Evolutionary conservation across 2,113 vertebrate genomes (phyloP).

Genomic region (Chitala chitala): DNA sequence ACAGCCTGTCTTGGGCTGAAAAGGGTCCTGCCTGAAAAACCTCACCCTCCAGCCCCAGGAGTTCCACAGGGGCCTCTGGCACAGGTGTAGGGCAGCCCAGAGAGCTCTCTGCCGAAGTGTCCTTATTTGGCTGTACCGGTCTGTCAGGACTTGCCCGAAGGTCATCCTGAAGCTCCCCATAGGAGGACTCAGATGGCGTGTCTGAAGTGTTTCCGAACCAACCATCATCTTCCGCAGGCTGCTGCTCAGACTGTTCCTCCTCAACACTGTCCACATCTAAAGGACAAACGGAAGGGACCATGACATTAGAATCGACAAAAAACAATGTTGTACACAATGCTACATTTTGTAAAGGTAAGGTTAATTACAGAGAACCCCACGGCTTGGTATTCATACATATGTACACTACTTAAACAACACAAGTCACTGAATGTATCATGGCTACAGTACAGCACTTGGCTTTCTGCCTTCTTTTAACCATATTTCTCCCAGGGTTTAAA

Average conservation of each 20-base stretch:
- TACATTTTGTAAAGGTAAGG: too few relatives aligned
- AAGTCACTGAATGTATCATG: neutral
- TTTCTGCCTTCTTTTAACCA: constrained; percentile 48
- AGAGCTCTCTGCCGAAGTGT: constrained; percentile 82
- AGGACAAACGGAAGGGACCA: constrained; percentile 33
- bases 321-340: neutral
- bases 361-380: too few relatives aligned
- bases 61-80: constrained; percentile 75
- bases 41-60: constrained; percentile 75
- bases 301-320: neutral
- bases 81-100: constrained; percentile 87
- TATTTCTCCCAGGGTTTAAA: constrained; percentile 60
- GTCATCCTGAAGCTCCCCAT: constrained; percentile 90
- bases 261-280: constrained; percentile 89
- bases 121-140: constrained; percentile 68
- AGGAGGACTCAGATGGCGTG: constrained; percentile 92
- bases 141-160: constrained; percentile 76
- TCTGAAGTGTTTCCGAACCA: constrained; percentile 95
- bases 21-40: constrained; percentile 60
- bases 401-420: too few relatives aligned
- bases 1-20: constrained; percentile 79
- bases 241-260: constrained; percentile 76
- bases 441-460: constrained; percentile 37
- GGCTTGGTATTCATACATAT: too few relatives aligned
- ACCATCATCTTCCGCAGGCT: constrained; percentile 82